These are phyloP conservation scores for Temnothorax ravouxi DNA, from an alignment of 2,888 invertebrate species.

Conservation along the genomic window DNA sequence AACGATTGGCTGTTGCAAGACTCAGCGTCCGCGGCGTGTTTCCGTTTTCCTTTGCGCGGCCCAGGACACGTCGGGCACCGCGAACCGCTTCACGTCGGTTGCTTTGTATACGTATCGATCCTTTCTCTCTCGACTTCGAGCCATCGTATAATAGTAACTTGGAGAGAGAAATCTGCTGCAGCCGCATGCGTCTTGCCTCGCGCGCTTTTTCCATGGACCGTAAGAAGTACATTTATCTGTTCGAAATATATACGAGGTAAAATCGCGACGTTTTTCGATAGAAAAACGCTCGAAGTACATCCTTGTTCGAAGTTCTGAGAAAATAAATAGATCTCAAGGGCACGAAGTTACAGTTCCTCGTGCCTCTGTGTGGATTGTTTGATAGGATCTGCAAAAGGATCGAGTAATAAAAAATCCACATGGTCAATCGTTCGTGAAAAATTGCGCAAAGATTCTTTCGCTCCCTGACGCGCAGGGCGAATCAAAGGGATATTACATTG, in stretches of 20 bases:
- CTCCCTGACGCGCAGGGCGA: slow-evolving; percentile 18
- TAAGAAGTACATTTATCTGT: not conserved
- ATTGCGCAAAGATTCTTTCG: slow-evolving; percentile 59
- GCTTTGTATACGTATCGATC: slow-evolving; percentile 56
- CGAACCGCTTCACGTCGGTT: slow-evolving; percentile 11
- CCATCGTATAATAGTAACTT: not conserved
- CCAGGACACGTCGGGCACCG: not conserved
- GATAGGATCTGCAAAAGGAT: slow-evolving; percentile 11
- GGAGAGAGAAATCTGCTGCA: slow-evolving; percentile 35
- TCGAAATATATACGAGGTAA: slow-evolving; percentile 21
- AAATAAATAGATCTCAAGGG: slow-evolving; percentile 17
- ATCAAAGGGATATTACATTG: slow-evolving; percentile 54
- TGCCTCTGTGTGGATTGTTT: slow-evolving; percentile 29
- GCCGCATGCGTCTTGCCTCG: slow-evolving; percentile 15
- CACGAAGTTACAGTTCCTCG: not conserved
- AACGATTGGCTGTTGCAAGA: slow-evolving; percentile 48
- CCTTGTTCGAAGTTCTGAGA: not conserved
- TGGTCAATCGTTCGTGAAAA: slow-evolving; percentile 70
- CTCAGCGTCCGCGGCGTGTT: slow-evolving; percentile 11
- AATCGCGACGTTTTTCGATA: slow-evolving; percentile 27
- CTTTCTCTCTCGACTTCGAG: slow-evolving; percentile 36
- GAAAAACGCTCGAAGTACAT: not conserved
- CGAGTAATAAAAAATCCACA: slow-evolving; percentile 62
- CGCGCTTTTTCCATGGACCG: not conserved
- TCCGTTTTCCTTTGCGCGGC: slow-evolving; percentile 32